Percentiles rank a stretch among this genome's conserved stretches.
Evolutionary conservation across 1,140 invertebrate genomes (phyloP).

Genomic region (Drosophila paulistorum): DNA sequence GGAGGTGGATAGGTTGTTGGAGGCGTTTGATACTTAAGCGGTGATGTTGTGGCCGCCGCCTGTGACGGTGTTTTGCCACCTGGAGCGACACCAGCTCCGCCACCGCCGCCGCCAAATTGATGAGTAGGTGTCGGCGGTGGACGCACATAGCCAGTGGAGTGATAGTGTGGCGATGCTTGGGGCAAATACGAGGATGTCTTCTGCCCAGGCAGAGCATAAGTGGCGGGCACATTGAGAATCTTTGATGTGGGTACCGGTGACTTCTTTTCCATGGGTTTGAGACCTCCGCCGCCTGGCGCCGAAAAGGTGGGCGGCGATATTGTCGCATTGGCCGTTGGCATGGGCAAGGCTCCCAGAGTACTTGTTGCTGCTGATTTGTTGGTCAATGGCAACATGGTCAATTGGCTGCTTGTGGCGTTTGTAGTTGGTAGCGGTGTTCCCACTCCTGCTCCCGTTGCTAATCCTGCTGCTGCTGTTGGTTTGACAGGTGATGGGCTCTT

Average conservation of each 20-base stretch:
- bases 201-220: constrained; percentile 66
- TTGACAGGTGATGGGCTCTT: background rate
- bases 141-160: constrained; percentile 56
- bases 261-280: constrained; percentile 78
- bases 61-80: constrained; percentile 56
- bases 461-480: background rate
- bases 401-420: constrained; percentile 30
- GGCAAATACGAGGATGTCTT: constrained; percentile 74
- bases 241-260: constrained; percentile 78
- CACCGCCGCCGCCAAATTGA: constrained; percentile 41
- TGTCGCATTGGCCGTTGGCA: constrained; percentile 19
- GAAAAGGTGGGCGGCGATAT: constrained; percentile 52
- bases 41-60: constrained; percentile 34
- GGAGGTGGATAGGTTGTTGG: constrained; percentile 80
- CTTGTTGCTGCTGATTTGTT: constrained; percentile 40
- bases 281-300: constrained; percentile 3
- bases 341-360: constrained; percentile 18
- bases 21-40: constrained; percentile 75
- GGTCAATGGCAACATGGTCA: constrained; percentile 69
- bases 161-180: constrained; percentile 75
- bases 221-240: constrained; percentile 78
- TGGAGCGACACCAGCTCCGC: constrained; percentile 26
- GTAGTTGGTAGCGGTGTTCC: constrained; percentile 10
- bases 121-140: constrained; percentile 57
- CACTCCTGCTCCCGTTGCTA: background rate